Percentiles rank a stretch among this genome's conserved stretches.
These are phyloP conservation scores for Hoplias malabaricus DNA, from an alignment of 2,113 vertebrate species.

Conservation along the genomic window DNA sequence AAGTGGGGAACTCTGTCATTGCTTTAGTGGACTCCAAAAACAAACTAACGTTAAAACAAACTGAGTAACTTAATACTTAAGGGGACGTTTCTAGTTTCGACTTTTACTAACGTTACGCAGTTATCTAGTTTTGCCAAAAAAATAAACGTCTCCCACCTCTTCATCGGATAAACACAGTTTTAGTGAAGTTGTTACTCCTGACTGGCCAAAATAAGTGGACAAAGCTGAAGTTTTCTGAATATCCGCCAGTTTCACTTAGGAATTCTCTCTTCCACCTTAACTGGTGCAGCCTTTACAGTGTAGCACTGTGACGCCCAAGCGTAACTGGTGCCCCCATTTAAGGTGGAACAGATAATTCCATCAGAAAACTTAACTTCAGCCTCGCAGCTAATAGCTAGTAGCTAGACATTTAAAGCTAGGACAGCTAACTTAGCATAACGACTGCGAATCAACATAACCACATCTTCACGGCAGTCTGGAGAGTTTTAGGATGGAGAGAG, in stretches of 20 bases:
- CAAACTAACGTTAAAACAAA: neutral
- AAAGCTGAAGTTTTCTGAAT: neutral
- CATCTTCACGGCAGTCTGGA: neutral
- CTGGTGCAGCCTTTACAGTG: no score
- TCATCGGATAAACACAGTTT: neutral
- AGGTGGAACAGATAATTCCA: no score
- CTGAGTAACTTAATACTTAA: neutral
- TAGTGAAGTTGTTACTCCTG: neutral
- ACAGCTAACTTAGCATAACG: neutral
- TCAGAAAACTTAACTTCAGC: no score
- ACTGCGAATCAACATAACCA: neutral
- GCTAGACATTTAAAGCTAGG: neutral
- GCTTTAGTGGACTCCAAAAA: no score
- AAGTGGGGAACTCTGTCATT: no score
- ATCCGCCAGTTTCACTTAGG: neutral
- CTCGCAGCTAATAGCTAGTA: neutral
- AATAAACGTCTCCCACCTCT: neutral
- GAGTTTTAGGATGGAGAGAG: neutral
- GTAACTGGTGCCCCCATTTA: no score
- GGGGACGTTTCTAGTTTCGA: neutral
- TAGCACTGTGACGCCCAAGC: no score
- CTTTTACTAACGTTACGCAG: neutral
- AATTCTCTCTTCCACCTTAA: no score
- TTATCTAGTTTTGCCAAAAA: neutral
- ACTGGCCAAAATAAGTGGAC: neutral